Conservation (phyloP, 1,140 invertebrate species). For the Laupala kohalensis region DNA sequence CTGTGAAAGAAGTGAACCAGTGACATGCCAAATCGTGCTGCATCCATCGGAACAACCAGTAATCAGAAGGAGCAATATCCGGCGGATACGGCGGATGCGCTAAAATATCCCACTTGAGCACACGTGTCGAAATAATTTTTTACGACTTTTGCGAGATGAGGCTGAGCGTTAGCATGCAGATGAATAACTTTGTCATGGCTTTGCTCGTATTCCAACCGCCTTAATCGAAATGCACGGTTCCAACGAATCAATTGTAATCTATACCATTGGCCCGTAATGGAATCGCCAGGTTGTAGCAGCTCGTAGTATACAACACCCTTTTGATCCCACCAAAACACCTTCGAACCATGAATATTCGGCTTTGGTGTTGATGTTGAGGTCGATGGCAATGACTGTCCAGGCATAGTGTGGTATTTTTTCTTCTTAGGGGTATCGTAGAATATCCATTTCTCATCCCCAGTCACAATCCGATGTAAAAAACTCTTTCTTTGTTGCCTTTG, state of each 20-base stretch:
- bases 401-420: too few species aligned
- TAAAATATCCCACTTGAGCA: conserved; percentile 19
- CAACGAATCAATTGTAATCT: neutral
- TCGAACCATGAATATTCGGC: too few species aligned
- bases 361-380: too few species aligned
- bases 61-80: conserved; percentile 21
- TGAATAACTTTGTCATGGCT: conserved; percentile 2
- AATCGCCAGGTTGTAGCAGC: neutral
- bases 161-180: neutral
- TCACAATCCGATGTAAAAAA: conserved; percentile 21
- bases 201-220: neutral
- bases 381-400: conserved; percentile 13
- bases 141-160: too few species aligned
- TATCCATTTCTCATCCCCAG: conserved; percentile 15
- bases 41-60: conserved; percentile 19
- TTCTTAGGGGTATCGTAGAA: neutral
- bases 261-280: neutral
- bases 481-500: conserved; percentile 20
- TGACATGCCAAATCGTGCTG: conserved; percentile 13
- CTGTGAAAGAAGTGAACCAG: too few species aligned
- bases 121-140: conserved; percentile 12
- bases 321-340: too few species aligned
- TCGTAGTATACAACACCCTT: too few species aligned
- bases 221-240: neutral
- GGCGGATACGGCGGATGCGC: conserved; percentile 20